phyloP scores from a whole-genome alignment of 1,140 invertebrate species.

The Procambarus virginalis region DNA sequence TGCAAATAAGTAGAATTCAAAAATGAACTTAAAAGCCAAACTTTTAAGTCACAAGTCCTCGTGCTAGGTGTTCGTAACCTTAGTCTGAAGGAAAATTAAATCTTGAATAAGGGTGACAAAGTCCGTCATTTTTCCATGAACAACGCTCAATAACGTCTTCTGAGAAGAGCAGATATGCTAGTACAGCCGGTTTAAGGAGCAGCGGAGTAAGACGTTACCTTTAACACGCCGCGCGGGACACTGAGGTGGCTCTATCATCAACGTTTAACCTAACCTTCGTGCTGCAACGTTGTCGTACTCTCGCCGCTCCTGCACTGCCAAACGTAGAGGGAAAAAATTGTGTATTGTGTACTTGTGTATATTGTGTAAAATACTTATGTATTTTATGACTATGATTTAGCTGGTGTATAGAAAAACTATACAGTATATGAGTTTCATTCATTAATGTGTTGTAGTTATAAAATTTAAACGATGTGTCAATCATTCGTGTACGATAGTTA shows the following conservation, averaged over 20 bases:
- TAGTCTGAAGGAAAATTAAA: conserved; percentile 50
- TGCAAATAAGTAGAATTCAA: not conserved
- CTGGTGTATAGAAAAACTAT: too few species aligned
- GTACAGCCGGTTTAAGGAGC: not conserved
- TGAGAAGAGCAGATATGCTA: not conserved
- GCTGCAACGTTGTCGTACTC: not conserved
- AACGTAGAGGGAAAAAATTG: too few species aligned
- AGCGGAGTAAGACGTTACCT: not conserved
- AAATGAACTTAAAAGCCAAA: too few species aligned
- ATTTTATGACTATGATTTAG: too few species aligned
- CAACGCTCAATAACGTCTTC: not conserved
- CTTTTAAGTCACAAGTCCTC: not conserved
- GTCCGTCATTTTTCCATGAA: conserved; percentile 29
- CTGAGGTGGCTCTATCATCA: not conserved
- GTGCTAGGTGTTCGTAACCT: conserved; percentile 49
- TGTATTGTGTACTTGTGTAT: too few species aligned
- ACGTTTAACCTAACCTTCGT: not conserved
- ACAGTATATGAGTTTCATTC: too few species aligned
- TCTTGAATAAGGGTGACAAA: conserved; percentile 18
- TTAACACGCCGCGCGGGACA: not conserved
- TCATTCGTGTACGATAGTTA: too few species aligned
- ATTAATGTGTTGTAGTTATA: too few species aligned
- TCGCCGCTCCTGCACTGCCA: not conserved
- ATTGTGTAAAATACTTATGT: too few species aligned
- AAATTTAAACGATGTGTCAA: too few species aligned